phyloP scores from a whole-genome alignment of 1,140 invertebrate genomes.

The Nasonia longicornis region DNA sequence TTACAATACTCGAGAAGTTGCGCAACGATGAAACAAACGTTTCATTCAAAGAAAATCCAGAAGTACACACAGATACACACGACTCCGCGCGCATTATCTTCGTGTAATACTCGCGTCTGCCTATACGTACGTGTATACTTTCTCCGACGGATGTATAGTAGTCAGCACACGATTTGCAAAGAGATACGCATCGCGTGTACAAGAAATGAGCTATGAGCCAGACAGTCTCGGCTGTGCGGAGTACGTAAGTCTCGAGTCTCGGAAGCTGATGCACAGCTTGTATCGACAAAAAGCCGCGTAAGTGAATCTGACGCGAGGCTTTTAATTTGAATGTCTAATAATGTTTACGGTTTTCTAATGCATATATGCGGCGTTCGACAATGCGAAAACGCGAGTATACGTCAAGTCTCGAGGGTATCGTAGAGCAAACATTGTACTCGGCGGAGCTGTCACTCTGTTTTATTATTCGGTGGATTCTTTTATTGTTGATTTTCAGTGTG shows the following conservation, averaged over 20 bases:
- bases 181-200: slow-evolving; percentile 1
- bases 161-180: not conserved
- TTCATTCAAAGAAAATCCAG: too few relatives aligned
- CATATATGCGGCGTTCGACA: too few relatives aligned
- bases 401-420: too few relatives aligned
- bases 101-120: not conserved
- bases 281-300: not conserved
- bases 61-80: too few relatives aligned
- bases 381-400: too few relatives aligned
- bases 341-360: too few relatives aligned
- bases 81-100: not conserved
- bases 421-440: too few relatives aligned
- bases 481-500: not conserved
- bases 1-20: too few relatives aligned
- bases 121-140: not conserved
- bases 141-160: slow-evolving; percentile 14
- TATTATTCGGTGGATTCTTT: too few relatives aligned
- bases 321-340: too few relatives aligned
- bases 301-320: not conserved
- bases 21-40: too few relatives aligned
- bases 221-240: not conserved
- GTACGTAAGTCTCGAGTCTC: not conserved
- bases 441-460: too few relatives aligned
- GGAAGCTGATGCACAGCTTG: not conserved
- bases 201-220: slow-evolving; percentile 29